Percentiles rank a stretch among this genome's conserved stretches.
Evolutionary conservation across 1,140 invertebrate genomes (phyloP).

Genomic region (Drosophila equinoxialis): DNA sequence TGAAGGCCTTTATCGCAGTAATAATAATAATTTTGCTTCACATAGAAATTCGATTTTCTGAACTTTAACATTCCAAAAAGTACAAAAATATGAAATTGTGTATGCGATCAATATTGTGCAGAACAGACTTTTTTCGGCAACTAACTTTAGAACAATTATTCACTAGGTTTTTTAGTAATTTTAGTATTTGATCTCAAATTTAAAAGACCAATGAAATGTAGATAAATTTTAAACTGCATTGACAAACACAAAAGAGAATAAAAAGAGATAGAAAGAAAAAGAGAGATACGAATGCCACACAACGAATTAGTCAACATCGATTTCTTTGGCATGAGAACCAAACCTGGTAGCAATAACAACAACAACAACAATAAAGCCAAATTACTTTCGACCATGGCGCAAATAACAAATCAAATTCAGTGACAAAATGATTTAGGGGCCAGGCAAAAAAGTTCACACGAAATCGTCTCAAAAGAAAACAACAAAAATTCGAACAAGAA

Average conservation of each 20-base stretch:
- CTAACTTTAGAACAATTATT: no score
- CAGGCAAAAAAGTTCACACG: conserved; percentile 76
- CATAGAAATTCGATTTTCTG: no score
- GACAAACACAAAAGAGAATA: background rate
- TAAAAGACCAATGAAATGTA: no score
- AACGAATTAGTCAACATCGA: conserved; percentile 25
- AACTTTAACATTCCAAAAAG: no score
- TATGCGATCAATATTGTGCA: no score
- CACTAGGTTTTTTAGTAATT: no score
- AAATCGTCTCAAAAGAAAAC: conserved; percentile 48
- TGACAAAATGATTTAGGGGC: conserved; percentile 81
- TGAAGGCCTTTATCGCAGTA: no score
- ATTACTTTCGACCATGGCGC: conserved; percentile 58
- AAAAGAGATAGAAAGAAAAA: background rate
- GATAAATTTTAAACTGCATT: background rate
- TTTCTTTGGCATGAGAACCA: conserved; percentile 64
- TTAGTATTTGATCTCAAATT: no score
- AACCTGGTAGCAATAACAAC: conserved; percentile 15
- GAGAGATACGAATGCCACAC: conserved; percentile 16
- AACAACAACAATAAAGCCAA: conserved; percentile 44
- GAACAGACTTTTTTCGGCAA: no score
- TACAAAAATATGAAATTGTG: no score
- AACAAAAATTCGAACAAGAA: conserved; percentile 33
- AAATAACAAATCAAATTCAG: conserved; percentile 80
- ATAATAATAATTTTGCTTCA: no score